A percentile compares a stretch with the other conserved stretches of the same genome.
phyloP scores from a whole-genome alignment of 2,113 vertebrate genomes.

The Aleadryas rufinucha region DNA sequence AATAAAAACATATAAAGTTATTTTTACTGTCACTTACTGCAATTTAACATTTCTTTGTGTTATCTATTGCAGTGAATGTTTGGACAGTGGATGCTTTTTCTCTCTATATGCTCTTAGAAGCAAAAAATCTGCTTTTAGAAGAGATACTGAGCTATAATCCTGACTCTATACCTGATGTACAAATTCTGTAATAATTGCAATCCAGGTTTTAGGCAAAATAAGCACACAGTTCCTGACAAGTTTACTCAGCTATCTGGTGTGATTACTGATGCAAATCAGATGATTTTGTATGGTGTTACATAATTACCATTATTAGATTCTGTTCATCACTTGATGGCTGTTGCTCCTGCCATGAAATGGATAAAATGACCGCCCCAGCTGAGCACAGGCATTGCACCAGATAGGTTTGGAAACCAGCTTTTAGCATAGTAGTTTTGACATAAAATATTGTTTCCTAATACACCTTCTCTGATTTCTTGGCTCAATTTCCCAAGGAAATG shows the following conservation, averaged over 20 bases:
- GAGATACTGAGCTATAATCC: not conserved
- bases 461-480: not conserved
- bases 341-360: not conserved
- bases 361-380: not conserved
- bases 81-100: not conserved
- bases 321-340: not conserved
- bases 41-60: not conserved
- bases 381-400: not conserved
- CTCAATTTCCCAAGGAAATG: not conserved
- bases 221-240: not conserved
- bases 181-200: not conserved
- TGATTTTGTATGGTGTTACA: not conserved
- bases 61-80: not conserved
- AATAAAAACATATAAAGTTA: not conserved
- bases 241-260: not conserved
- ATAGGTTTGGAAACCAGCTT: not conserved
- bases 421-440: not conserved
- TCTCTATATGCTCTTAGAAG: not conserved
- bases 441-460: not conserved
- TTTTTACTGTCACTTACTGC: constrained; percentile 8
- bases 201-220: not conserved
- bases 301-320: not conserved
- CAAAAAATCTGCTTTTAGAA: not conserved
- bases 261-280: constrained; percentile 9
- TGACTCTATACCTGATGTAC: not conserved